A percentile compares a stretch with the other conserved stretches of the same genome.
Evolutionary conservation across 2,888 invertebrate genomes (phyloP).

Genomic region (Cheilosia soror): DNA sequence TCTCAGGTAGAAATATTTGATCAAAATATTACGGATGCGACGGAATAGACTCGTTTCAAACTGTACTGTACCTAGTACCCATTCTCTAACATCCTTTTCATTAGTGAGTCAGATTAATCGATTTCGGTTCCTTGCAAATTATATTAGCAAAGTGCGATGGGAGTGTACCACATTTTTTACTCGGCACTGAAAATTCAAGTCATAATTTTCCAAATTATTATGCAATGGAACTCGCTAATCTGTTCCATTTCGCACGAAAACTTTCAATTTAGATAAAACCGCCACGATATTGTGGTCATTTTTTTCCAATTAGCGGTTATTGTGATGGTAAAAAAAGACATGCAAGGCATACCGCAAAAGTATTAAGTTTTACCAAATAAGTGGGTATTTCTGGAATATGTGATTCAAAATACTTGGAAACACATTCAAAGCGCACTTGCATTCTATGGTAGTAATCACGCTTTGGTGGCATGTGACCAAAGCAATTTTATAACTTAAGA

Average conservation of each 20-base stretch:
- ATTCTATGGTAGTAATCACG: too few species aligned
- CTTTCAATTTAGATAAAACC: not conserved
- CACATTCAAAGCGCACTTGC: too few species aligned
- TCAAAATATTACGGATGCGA: not conserved
- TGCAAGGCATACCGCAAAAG: constrained; percentile 27
- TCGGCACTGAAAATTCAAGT: not conserved
- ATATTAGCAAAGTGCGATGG: constrained; percentile 1
- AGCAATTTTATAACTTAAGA: too few species aligned
- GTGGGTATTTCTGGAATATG: too few species aligned
- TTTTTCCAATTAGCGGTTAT: constrained; percentile 11
- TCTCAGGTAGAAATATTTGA: not conserved
- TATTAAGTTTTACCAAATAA: not conserved
- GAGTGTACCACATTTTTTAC: not conserved
- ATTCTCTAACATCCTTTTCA: not conserved
- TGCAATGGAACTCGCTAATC: constrained; percentile 57
- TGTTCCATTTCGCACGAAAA: constrained; percentile 26
- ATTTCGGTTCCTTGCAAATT: constrained; percentile 20
- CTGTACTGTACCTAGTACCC: not conserved
- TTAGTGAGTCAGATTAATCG: constrained; percentile 62
- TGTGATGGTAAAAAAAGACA: constrained; percentile 21
- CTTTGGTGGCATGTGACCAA: too few species aligned
- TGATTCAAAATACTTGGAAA: too few species aligned
- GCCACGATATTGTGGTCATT: constrained; percentile 13
- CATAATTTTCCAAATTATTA: constrained; percentile 32
- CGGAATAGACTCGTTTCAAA: not conserved